Evolutionary conservation across 2,113 vertebrate genomes (phyloP).

Genomic region (Coracopsis vasa): DNA sequence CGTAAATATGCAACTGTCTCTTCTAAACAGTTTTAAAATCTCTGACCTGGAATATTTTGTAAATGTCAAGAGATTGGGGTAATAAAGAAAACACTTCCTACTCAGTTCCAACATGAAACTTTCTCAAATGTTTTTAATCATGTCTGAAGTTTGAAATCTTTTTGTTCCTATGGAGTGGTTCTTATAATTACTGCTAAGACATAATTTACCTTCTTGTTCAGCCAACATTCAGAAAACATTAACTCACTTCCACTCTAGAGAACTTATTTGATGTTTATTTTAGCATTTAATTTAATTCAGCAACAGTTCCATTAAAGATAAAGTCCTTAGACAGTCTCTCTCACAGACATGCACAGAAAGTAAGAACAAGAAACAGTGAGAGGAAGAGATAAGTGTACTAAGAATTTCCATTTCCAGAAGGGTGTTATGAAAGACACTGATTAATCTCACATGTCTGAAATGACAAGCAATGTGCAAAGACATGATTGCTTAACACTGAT

Average conservation of each 20-base stretch:
- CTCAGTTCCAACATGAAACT: neutral
- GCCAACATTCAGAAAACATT: constrained; percentile 13
- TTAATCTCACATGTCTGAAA: neutral
- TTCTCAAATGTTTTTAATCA: neutral
- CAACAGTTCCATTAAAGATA: constrained; percentile 20
- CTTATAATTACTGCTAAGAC: neutral
- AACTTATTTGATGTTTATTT: constrained; percentile 44
- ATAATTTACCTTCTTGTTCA: neutral
- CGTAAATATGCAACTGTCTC: neutral
- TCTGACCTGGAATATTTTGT: neutral
- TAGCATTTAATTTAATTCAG: constrained; percentile 44
- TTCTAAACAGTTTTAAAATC: neutral
- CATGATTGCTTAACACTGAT: neutral
- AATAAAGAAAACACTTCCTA: neutral
- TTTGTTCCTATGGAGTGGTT: neutral
- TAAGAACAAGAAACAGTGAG: neutral
- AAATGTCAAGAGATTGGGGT: neutral
- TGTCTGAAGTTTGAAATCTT: neutral
- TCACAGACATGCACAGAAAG: neutral
- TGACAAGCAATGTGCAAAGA: constrained; percentile 14
- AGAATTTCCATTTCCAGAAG: constrained; percentile 20
- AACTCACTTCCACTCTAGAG: constrained; percentile 17
- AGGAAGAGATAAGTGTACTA: constrained; percentile 17
- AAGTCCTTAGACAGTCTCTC: neutral
- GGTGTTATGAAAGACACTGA: neutral